Conservation (phyloP, 2,113 vertebrate genomes). For the Ptilorrhoa leucosticta region DNA sequence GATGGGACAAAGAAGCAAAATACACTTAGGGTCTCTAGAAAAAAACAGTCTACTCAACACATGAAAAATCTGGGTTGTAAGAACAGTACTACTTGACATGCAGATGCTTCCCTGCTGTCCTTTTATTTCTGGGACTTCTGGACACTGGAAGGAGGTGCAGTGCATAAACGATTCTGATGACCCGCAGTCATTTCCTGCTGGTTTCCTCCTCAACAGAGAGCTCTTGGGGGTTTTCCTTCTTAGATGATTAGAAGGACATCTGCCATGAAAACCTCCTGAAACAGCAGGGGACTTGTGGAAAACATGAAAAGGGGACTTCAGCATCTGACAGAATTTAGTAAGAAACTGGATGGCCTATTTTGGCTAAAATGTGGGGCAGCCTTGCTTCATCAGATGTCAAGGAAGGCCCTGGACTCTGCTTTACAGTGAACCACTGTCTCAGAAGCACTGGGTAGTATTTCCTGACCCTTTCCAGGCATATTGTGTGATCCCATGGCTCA, state of each 20-base stretch:
- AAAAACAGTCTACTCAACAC: neutral
- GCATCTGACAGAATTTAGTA: neutral
- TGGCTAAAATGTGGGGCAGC: neutral
- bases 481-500: neutral
- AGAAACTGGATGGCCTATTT: neutral
- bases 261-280: neutral
- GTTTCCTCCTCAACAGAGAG: neutral
- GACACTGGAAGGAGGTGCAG: neutral
- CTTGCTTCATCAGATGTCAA: neutral
- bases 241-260: neutral
- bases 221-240: neutral
- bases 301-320: neutral
- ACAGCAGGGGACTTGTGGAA: neutral
- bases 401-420: neutral
- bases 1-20: neutral
- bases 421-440: neutral
- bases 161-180: neutral
- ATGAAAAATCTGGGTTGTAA: neutral
- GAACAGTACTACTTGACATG: neutral
- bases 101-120: neutral
- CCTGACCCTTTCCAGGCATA: neutral
- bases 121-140: neutral
- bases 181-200: neutral
- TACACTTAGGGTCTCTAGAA: neutral
- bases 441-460: neutral